phyloP scores from a whole-genome alignment of 92 coral and sea anemone species.

The Phenganax marumi region DNA sequence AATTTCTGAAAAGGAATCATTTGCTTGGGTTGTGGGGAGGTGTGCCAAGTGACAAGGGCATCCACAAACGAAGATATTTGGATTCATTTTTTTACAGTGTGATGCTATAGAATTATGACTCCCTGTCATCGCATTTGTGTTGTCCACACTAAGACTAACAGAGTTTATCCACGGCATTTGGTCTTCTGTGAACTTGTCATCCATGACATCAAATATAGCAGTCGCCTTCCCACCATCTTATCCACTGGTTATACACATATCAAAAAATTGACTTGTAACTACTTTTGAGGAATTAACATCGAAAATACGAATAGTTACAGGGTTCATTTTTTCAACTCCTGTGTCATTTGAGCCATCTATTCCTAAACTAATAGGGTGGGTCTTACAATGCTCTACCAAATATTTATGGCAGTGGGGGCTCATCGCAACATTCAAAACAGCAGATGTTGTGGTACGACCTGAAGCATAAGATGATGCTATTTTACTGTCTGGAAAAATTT shows the following conservation, averaged over 20 bases:
- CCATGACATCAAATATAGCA: conserved; percentile 3
- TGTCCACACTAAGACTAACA: conserved; percentile 14
- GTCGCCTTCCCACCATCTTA: conserved; percentile 35
- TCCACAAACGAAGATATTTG: conserved; percentile 1
- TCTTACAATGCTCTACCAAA: conserved; percentile 28
- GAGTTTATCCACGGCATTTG: conserved; percentile 19
- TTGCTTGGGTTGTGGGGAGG: conserved; percentile 2
- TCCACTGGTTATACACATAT: conserved; percentile 59
- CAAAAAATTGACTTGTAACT: conserved; percentile 48
- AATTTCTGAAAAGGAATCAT: conserved; percentile 20
- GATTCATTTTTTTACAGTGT: conserved; percentile 20
- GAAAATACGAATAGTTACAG: conserved; percentile 42
- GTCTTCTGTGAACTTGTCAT: conserved; percentile 21
- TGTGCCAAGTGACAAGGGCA: conserved; percentile 23
- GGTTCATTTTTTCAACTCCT: conserved; percentile 45
- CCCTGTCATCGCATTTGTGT: conserved; percentile 22
- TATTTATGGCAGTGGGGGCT: conserved; percentile 29
- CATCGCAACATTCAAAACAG: conserved; percentile 24
- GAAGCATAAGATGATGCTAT: conserved; percentile 48
- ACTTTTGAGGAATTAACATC: conserved; percentile 45
- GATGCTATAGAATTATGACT: conserved; percentile 12
- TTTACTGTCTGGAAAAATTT: conserved; percentile 38
- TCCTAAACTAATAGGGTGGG: conserved; percentile 46
- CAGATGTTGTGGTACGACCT: conserved; percentile 42
- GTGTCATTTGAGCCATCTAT: conserved; percentile 57